phyloP scores from a whole-genome alignment of 2,888 invertebrate species.

The Limnephilus lunatus region DNA sequence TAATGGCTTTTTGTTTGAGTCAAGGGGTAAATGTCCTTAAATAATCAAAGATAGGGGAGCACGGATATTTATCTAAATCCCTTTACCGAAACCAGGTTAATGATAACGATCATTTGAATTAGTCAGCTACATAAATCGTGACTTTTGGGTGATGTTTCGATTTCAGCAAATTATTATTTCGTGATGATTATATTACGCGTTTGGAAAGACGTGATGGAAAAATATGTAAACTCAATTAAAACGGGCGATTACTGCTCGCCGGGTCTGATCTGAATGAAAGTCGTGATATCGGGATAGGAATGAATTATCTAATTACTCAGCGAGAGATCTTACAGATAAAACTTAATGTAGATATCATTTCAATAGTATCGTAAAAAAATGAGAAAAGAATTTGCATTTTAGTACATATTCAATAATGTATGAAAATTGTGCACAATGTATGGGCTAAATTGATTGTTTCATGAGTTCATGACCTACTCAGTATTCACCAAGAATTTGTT shows the following conservation, averaged over 20 bases:
- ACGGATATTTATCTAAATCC: constrained; percentile 63
- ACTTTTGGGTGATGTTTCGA: constrained; percentile 24
- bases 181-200: constrained; percentile 3
- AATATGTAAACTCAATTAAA: constrained; percentile 22
- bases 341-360: neutral
- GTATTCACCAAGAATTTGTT: neutral
- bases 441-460: neutral
- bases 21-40: constrained; percentile 66
- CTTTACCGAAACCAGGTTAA: constrained; percentile 52
- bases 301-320: neutral
- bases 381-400: neutral
- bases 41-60: constrained; percentile 62
- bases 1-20: constrained; percentile 64
- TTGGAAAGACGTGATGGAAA: neutral
- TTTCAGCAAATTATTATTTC: constrained; percentile 25
- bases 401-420: neutral
- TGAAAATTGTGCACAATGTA: neutral
- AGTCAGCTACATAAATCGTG: constrained; percentile 36
- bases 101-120: constrained; percentile 24
- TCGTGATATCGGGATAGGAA: constrained; percentile 2
- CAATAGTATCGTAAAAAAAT: neutral
- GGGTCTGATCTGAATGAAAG: neutral
- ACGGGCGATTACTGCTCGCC: neutral
- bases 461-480: neutral
- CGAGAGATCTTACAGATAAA: neutral